These are phyloP conservation scores for Cephus nigrinus DNA, from an alignment of 2,888 invertebrate species.

Conservation along the genomic window DNA sequence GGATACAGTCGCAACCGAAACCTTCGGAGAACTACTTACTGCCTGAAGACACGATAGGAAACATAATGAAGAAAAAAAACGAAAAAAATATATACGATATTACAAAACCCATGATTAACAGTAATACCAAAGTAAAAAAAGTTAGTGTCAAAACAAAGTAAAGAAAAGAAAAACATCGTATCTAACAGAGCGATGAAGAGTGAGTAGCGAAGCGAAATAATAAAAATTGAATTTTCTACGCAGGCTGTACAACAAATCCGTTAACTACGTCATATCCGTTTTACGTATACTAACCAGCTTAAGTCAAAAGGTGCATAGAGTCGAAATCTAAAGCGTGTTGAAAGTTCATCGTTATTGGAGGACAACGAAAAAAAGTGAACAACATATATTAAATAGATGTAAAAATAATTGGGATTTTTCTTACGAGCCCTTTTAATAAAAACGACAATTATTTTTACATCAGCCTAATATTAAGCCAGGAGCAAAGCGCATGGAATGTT, in stretches of 20 bases:
- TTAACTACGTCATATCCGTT: background rate
- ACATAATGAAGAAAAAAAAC: background rate
- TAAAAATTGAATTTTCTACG: background rate
- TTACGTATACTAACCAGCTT: no score
- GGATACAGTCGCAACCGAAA: background rate
- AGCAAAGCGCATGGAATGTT: no score
- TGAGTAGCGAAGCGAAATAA: background rate
- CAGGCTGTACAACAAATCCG: background rate
- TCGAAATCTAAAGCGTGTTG: no score
- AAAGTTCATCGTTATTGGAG: no score
- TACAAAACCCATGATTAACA: background rate
- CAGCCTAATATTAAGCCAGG: no score
- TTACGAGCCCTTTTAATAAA: no score
- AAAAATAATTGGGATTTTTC: no score
- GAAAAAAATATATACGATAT: background rate
- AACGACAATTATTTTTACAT: no score
- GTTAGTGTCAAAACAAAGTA: background rate
- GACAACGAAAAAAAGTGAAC: background rate
- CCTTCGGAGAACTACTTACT: background rate
- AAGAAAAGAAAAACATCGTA: background rate
- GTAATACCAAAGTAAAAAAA: background rate
- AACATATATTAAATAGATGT: background rate
- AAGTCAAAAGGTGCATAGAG: no score
- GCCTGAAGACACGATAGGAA: background rate
- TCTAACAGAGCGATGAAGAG: constrained; percentile 1